Evolutionary conservation across 1,140 invertebrate genomes (phyloP), one percentile per base, ranked within the genome.

Genomic region (Zaprionus taronus): DNA sequence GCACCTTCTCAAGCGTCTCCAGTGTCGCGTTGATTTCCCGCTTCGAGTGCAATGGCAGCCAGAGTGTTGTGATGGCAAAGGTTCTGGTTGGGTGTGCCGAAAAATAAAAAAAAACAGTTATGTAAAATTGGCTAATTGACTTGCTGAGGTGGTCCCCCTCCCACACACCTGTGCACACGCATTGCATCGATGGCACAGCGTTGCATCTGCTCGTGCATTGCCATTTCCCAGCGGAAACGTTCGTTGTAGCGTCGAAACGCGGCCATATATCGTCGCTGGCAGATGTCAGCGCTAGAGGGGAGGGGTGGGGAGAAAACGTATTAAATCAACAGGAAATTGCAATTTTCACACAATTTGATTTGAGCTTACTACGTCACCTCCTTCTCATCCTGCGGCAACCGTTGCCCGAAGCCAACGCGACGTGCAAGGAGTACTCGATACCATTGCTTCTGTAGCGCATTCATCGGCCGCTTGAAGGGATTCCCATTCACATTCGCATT

Each of bases 391-490:
- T 62, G 70, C 15, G 72, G 64, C 53, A 81, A 74, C 60, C 73
- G 70, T 68, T 77, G 80, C 74, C 83, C 85, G 78, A 82, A 84
- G 62, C 91, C 91, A 69, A 92, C 89, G 55, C 89, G 72, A 20
- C 91, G 62, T 57, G 91, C 91, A 7, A 92, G 66, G 0, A 92
- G 74, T 15, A 92, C 83, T 28, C 91, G 91, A 76, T 92, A 92
- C 91, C 91, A 92, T 69, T 92, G 91, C 74, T 91, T 92, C 70
- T 92, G 91, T 66, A 92, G 66, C 38, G 85, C 66, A 85, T 92
- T 92, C 91, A 92, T 92, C 31, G 91, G 91, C 53, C 91, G 89
- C 79, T 92, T 92, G 80, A 92, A 92, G 73, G 91, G 91, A 86
- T 92, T 92, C 24, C 62, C 31, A 55, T 38, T 64, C 14, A 5